Base-by-base conservation (phyloP, 2,113 vertebrate genomes). In the Mormoops blainvillei region DNA sequence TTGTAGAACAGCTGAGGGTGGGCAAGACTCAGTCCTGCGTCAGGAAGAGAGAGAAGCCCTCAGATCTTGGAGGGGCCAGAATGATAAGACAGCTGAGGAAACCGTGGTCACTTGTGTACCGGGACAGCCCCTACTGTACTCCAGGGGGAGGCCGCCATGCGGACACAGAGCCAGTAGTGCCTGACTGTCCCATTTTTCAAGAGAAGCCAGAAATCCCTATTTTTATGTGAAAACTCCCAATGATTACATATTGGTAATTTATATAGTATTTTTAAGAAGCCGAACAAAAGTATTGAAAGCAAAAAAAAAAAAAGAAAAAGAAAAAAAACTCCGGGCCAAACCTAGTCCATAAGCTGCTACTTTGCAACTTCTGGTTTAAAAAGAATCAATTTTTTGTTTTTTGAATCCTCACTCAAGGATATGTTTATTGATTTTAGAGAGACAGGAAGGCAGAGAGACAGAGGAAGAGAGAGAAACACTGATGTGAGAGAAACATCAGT, bases 211-310 rank as follows among this genome's bases (percentile, higher is more conserved):
- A 76, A 87, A 67, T 77, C 16, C 10, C 8, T 45, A 91, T 33
- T 87, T 80, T 52, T 43, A 33, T 52, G 48, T 33, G 58, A 73
- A 86, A 56, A 68, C 54, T 71, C 48, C 41, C 74, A 19, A 2
- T 38, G 68, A 43, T 50, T 43, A 87, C 86, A 50, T 41, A 45
- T 15, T 78, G 76, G 54, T 26, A 80, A 81, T 24, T 83, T 83
- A 82, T 11, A 58, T 71, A 58, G 78, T 74, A 87, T 41, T 61
- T 71, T 63, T 58, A 80, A 84, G 81, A 90, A 68, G 13, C 18
- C 92, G 92, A 94, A 82, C 41, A 73, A 84, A 91, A 95, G 14
- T 24, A 45, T 48, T n/a, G 7, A 76, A 94, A 85, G 76, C 31
- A 0, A 18, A 85, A 80, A 83, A 28, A 58, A 18, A 73, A 81